Conservation (phyloP, 2,888 invertebrate genomes). For the Hirudinaria manillensis region DNA sequence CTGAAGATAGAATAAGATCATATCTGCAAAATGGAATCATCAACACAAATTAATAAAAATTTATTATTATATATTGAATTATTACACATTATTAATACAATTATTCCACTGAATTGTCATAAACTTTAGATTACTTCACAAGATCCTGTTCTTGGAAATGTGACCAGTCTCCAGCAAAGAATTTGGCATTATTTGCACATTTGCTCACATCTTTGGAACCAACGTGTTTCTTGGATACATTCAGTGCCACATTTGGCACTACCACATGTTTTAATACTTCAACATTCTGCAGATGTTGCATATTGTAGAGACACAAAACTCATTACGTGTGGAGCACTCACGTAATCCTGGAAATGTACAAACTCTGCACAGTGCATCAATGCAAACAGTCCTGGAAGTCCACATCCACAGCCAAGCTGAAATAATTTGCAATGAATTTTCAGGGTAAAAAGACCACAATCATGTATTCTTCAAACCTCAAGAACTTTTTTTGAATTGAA, state of each 20-base stretch:
- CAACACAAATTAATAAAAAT: too few species aligned
- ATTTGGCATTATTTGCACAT: background rate
- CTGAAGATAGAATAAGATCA: constrained; percentile 81
- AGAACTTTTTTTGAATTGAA: constrained; percentile 11
- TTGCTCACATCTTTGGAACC: background rate
- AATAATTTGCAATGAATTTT: background rate
- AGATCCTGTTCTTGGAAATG: constrained; percentile 5
- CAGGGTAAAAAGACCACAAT: background rate
- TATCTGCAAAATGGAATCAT: constrained; percentile 58
- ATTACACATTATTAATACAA: too few species aligned
- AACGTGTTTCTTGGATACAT: background rate
- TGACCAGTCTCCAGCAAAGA: constrained; percentile 21
- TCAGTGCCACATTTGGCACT: background rate
- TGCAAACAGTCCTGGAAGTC: constrained; percentile 19
- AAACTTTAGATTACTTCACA: background rate
- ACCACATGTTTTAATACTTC: constrained; percentile 1
- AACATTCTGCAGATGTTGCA: background rate
- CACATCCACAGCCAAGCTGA: constrained; percentile 15
- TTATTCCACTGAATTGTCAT: background rate
- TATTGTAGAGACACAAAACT: background rate
- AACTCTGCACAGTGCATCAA: background rate
- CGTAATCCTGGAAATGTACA: constrained; percentile 29
- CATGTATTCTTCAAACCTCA: background rate
- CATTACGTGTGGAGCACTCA: background rate
- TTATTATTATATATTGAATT: too few species aligned